Evolutionary conservation across 2,113 vertebrate species (phyloP).

Genomic region (Fregata magnificens): DNA sequence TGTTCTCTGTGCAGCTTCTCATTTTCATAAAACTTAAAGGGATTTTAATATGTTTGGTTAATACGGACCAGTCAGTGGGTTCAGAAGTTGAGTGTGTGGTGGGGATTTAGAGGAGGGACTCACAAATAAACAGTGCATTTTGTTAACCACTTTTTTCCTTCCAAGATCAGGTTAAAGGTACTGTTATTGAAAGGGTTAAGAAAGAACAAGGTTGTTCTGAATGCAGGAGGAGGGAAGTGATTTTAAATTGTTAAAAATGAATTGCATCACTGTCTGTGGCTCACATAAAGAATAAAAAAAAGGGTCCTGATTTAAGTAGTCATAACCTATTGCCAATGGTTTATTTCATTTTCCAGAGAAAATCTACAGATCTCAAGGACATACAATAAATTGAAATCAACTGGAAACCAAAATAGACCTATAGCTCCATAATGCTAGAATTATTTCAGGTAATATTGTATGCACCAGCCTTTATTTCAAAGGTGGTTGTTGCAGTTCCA

Average conservation of each 20-base stretch:
- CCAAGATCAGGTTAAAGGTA: background rate
- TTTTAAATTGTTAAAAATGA: constrained; percentile 14
- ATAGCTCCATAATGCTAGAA: background rate
- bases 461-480: background rate
- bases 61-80: background rate
- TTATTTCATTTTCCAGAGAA: background rate
- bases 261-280: background rate
- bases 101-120: background rate
- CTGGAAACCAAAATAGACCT: background rate
- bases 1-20: background rate
- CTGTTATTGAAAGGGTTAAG: constrained; percentile 1
- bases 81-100: background rate
- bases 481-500: background rate
- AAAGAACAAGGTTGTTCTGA: background rate
- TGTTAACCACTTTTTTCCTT: background rate
- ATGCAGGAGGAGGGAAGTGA: background rate
- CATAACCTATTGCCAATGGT: background rate
- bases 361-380: background rate
- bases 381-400: background rate
- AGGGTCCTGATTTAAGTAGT: background rate
- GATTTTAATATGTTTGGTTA: background rate
- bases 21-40: background rate
- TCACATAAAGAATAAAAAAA: background rate
- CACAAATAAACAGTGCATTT: background rate
- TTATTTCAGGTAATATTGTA: background rate